Evolutionary conservation across 2,888 invertebrate species (phyloP).

Genomic region (Trichacis sp.): DNA sequence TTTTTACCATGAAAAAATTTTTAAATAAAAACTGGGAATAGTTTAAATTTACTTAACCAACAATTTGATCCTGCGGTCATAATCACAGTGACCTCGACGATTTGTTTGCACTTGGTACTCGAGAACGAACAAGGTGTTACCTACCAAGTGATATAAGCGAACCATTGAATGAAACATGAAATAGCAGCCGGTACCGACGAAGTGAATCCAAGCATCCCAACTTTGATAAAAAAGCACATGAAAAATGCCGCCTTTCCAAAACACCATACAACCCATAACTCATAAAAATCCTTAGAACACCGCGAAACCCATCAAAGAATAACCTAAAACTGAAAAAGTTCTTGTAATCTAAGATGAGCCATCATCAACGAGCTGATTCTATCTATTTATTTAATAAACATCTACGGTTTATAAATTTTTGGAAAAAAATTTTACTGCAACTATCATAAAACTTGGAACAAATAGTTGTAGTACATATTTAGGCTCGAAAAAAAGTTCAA

Average conservation of each 20-base stretch:
- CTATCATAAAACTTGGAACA: too few species aligned
- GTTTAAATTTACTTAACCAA: too few species aligned
- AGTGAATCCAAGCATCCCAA: background rate
- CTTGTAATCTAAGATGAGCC: background rate
- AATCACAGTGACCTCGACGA: constrained; percentile 6
- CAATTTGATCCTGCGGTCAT: background rate
- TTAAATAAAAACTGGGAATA: too few species aligned
- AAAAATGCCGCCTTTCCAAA: constrained; percentile 2
- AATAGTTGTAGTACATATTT: too few species aligned
- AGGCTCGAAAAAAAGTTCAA: too few species aligned
- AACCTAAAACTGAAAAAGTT: background rate
- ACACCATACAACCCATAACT: too few species aligned
- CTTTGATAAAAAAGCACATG: background rate
- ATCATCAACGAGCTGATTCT: too few species aligned
- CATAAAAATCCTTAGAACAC: too few species aligned
- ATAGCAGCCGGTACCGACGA: background rate
- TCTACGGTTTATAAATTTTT: too few species aligned
- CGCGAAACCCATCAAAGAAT: too few species aligned
- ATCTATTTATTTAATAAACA: too few species aligned
- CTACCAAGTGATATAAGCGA: constrained; percentile 20
- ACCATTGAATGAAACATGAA: constrained; percentile 20
- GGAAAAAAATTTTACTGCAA: too few species aligned
- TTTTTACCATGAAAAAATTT: background rate
- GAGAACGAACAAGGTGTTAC: constrained; percentile 20
- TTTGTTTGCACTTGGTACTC: constrained; percentile 1